Percentiles rank a stretch among this genome's conserved stretches.
phyloP scores from a whole-genome alignment of 2,888 invertebrate genomes.

The Nephrotoma flavescens region DNA sequence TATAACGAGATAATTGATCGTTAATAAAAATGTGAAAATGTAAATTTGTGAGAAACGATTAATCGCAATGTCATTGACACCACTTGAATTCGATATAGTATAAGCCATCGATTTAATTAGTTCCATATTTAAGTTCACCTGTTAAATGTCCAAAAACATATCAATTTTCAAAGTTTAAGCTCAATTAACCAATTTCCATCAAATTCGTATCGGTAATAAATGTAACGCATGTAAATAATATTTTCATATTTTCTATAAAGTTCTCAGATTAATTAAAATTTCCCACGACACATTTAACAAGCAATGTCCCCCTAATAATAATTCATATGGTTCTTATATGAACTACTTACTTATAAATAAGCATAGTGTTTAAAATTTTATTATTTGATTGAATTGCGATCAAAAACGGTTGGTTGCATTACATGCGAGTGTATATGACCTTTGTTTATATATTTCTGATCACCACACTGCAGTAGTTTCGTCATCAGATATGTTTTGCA shows the following conservation, averaged over 20 bases:
- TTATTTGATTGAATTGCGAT: background rate
- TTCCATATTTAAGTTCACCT: background rate
- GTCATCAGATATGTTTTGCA: background rate
- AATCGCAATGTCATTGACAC: too few species aligned
- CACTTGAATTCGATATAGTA: too few species aligned
- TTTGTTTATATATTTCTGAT: background rate
- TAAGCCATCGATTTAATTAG: too few species aligned
- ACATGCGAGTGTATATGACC: background rate
- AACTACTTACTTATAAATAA: background rate
- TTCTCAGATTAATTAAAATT: background rate
- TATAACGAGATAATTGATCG: too few species aligned
- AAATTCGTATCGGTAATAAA: background rate
- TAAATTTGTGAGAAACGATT: too few species aligned
- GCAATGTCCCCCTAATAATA: background rate
- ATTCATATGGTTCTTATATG: background rate
- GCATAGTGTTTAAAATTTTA: background rate
- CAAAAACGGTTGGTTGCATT: background rate
- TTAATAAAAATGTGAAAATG: too few species aligned
- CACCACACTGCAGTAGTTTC: background rate
- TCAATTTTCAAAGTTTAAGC: background rate
- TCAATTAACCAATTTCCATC: background rate
- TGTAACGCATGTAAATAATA: background rate
- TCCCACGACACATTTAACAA: background rate
- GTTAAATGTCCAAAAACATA: background rate
- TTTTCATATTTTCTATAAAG: background rate